Percentiles rank a stretch among this genome's conserved stretches.
Conservation (phyloP, 1,140 invertebrate genomes). For the Spodoptera frugiperda region DNA sequence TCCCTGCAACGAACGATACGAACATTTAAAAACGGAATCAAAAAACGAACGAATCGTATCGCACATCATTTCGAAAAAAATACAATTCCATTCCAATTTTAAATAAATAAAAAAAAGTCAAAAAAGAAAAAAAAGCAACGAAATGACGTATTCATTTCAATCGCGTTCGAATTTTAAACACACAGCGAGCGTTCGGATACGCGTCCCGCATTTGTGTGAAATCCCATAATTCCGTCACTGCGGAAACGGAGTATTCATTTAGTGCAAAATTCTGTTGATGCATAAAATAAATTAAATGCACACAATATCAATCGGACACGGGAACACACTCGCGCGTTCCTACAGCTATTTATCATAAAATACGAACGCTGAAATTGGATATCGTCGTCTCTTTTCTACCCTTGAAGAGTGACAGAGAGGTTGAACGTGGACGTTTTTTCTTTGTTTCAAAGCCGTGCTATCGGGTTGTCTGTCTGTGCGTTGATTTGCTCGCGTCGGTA, state of each 20-base stretch:
- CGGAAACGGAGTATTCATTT: slow-evolving; percentile 71
- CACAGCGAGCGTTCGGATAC: slow-evolving; percentile 19
- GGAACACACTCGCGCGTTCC: slow-evolving; percentile 72
- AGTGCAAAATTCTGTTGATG: slow-evolving; percentile 65
- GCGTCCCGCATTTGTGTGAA: slow-evolving; percentile 31
- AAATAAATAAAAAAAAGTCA: slow-evolving; percentile 29
- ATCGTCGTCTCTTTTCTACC: slow-evolving; percentile 57
- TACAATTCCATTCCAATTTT: slow-evolving; percentile 10
- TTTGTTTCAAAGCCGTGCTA: slow-evolving; percentile 72
- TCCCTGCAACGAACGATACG: neutral
- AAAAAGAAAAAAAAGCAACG: slow-evolving; percentile 34
- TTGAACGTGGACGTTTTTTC: slow-evolving; percentile 55
- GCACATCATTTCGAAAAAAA: slow-evolving; percentile 23
- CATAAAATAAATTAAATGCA: slow-evolving; percentile 79
- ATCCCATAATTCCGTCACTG: slow-evolving; percentile 42
- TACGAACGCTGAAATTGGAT: slow-evolving; percentile 73
- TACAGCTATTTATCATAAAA: slow-evolving; percentile 81
- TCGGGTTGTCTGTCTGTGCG: slow-evolving; percentile 70
- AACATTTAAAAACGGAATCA: slow-evolving; percentile 37
- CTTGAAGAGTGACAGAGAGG: slow-evolving; percentile 56
- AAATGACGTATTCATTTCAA: slow-evolving; percentile 67
- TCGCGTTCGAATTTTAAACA: slow-evolving; percentile 40
- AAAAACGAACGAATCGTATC: slow-evolving; percentile 14
- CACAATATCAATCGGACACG: slow-evolving; percentile 81
- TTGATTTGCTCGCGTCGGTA: slow-evolving; percentile 76